Evolutionary conservation across 2,888 invertebrate species (phyloP), one percentile per base, ranked within the genome.

Genomic region (Catocala fraxini): DNA sequence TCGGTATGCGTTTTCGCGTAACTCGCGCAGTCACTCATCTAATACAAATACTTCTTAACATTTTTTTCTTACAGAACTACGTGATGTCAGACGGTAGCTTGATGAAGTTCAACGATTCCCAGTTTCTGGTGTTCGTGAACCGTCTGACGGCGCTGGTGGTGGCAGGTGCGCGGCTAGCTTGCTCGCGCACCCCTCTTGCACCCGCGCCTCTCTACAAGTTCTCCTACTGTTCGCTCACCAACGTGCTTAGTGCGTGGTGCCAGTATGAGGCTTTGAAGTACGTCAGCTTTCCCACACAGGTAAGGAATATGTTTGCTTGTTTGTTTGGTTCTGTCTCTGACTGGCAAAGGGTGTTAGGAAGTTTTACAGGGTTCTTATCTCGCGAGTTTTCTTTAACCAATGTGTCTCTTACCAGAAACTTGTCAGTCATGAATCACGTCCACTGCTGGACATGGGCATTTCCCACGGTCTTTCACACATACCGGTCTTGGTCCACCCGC

Each of bases 261-360:
- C 99, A 99, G 91, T 99, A 99, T 88, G 99, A 99, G 92, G 99
- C 99, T 25, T 95, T 99, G 51, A 99, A 99, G 89, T 99, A 97
- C 90, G 98, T 99, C 81, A 99, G 98, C 84, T 99, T 99, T 89
- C 99, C 99, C 1, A 98, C 99, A 52, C 99, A 99, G 95, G 98
- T 98, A 13, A 59, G 13, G 33, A 7, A 10, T 47, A 41, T 7
- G 5, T 25, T 11, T 3, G 25, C 25, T 25, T 25, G 25, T 25
- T n/a, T 7, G 5, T 25, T 11, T 3, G 25, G 3, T 25, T 25
- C n/a, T n/a, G 25, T 25, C 25, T 25, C 25, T 25, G 25, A 25
- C 25, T 25, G 25, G 25, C 25, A 25, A 3, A 25, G 4, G 4
- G 1, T 25, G 25, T 25, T 25, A 25, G 25, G 25, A 25, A 25